phyloP scores from a whole-genome alignment of 2,888 invertebrate genomes.

The Trypoxylon attenuatum region DNA sequence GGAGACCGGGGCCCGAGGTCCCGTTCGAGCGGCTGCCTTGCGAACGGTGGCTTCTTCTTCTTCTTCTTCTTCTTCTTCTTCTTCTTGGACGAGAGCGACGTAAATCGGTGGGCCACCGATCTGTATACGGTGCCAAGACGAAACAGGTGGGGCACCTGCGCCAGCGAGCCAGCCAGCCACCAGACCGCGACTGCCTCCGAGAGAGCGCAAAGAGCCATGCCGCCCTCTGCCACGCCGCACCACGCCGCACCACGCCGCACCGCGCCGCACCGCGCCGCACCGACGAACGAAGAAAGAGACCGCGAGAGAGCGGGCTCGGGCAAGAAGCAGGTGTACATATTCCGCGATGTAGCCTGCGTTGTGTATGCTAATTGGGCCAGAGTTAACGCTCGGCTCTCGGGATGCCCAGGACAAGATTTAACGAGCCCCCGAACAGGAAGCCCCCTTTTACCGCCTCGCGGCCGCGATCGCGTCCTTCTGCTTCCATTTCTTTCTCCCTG shows the following conservation, averaged over 20 bases:
- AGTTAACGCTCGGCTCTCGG: slow-evolving; percentile 63
- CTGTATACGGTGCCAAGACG: slow-evolving; percentile 46
- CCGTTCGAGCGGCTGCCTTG: slow-evolving; percentile 8
- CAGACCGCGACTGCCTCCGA: slow-evolving; percentile 56
- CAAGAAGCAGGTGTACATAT: slow-evolving; percentile 66
- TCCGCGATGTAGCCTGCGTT: slow-evolving; percentile 66
- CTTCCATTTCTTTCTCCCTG: slow-evolving; percentile 10
- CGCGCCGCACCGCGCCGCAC: too few species aligned
- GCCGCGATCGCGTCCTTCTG: slow-evolving; percentile 22
- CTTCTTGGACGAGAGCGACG: slow-evolving; percentile 39
- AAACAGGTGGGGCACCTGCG: slow-evolving; percentile 74
- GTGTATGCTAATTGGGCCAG: slow-evolving; percentile 73
- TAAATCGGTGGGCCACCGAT: slow-evolving; percentile 49
- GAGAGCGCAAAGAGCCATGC: slow-evolving; percentile 30
- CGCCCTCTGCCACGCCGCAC: too few species aligned
- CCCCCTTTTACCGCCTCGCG: slow-evolving; percentile 40
- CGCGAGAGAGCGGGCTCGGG: slow-evolving; percentile 23
- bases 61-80: too few species aligned
- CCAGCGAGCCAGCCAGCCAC: slow-evolving; percentile 10
- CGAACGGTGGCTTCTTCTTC: slow-evolving; percentile 36
- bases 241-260: too few species aligned
- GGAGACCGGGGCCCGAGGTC: background rate
- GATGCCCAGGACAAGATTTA: slow-evolving; percentile 66
- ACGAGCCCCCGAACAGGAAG: slow-evolving; percentile 69
- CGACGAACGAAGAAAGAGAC: slow-evolving; percentile 5